Base-by-base conservation (phyloP, 2,888 invertebrate species). In the Amitus sp. region DNA sequence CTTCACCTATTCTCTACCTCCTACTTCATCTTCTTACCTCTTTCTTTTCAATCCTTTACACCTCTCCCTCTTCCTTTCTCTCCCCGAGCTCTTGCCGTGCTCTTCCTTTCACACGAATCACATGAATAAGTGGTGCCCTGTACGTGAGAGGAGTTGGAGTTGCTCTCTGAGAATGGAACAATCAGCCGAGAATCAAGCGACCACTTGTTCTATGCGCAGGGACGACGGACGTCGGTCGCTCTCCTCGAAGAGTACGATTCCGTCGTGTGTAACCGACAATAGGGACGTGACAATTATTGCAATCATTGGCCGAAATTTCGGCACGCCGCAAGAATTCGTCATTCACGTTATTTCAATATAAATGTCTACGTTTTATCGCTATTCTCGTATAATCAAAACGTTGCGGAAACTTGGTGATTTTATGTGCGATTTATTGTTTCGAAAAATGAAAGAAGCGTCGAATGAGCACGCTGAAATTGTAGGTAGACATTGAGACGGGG, bases 151-250 rank as follows among this genome's bases (percentile, higher is more conserved):
- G 54, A 57, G 66, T 63, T 62, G 63, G 68, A 71, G 68, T 67
- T 62, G 68, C 78, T 77, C 76, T 77, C n/a, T n/a, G 75, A 79
- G 80, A 81, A 80, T 80, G 75, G 79, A 80, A 81, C 80, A 81
- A 81, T 81, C 81, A 81, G 75, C 67, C 70, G 75, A 75, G 79
- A 81, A 81, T 81, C 80, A 81, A 80, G 80, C 80, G 75, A 77
- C 73, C 79, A 77, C 80, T 81, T 81, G 81, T 81, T 81, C 77
- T 69, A 73, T 72, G 73, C 73, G 74, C 73, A 67, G 64, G 67
- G 58, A 57, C 56, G 65, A 66, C 71, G 69, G 54, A 68, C 64
- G 67, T 53, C 67, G 70, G 68, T 10, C 72, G 66, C 62, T 65
- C 69, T 76, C 65, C 77, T 75, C 73, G 61, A 74, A 75, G 72